Evolutionary conservation across 2,797 vertebrate genomes (phyloP), one percentile per base, ranked within the genome.

Genomic region (Champsocephalus esox): DNA sequence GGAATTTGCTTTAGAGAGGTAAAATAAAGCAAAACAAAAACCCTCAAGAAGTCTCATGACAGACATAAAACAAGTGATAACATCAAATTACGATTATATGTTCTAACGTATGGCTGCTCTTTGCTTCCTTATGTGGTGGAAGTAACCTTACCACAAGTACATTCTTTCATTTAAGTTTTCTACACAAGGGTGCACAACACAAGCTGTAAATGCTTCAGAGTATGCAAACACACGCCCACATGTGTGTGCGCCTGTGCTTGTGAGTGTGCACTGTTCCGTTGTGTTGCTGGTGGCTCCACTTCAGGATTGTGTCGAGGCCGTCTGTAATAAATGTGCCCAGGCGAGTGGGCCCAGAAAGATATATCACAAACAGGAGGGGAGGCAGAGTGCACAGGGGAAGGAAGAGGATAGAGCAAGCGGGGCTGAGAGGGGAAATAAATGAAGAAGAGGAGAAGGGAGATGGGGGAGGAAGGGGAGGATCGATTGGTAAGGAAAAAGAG

Each of bases 241-340:
- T 48, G 68, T 63, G 75, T 12, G 19, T 54, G 65, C 66, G 62
- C 59, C 75, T 79, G 80, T 78, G 84, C 87, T 72, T 70, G 82
- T 79, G 77, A 74, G 85, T 49, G 70, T 51, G 77, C 60, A 43
- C 73, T 62, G 72, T 63, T 91, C 77, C 14, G 81, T 82, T 90
- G 83, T 92, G 89, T 92, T 92, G 90, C 89, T 92, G 91, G 92
- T 94, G 94, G 94, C 94, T 94, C 86, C 12, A 90, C 92, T 94
- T 95, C 95, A 95, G 96, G 95, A 95, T 97, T 95, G 95, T 96
- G 96, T 97, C 96, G 89, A 93, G 91, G 95, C 96, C 90, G 95
- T 95, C 92, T 95, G 95, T 97, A 97, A 99, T 97, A 96, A 97
- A 98, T 97, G 96, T 96, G 96, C 96, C 95, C 88, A 81, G 96